Evolutionary conservation across 2,113 vertebrate species (phyloP).

Genomic region (Ceyx cyanopectus): DNA sequence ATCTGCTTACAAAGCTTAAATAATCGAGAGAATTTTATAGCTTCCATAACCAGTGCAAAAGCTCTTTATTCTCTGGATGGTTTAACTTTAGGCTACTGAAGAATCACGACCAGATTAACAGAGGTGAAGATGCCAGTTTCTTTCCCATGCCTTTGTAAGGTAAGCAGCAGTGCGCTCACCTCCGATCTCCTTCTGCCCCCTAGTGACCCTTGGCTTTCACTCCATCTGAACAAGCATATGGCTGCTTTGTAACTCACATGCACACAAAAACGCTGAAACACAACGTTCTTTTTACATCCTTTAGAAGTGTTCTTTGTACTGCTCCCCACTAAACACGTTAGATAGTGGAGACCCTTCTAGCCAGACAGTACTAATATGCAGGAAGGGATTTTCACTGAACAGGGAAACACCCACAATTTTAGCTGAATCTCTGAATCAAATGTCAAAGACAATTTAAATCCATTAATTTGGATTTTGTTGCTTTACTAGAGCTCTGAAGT

Average conservation of each 20-base stretch:
- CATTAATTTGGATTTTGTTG: neutral
- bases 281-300: neutral
- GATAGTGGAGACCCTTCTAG: neutral
- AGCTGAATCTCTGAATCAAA: neutral
- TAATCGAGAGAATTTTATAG: neutral
- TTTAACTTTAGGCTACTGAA: neutral
- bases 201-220: neutral
- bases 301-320: rapidly evolving
- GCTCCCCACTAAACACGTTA: neutral
- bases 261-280: neutral
- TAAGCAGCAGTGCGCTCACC: neutral
- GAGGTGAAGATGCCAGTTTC: neutral
- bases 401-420: neutral
- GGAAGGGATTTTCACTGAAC: neutral
- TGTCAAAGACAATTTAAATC: neutral
- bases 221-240: neutral
- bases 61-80: neutral
- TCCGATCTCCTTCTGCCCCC: slow-evolving; percentile 1
- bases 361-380: neutral
- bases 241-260: neutral
- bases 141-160: neutral
- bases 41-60: neutral
- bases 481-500: neutral
- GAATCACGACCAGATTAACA: neutral
- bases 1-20: neutral